Evolutionary conservation across 1,140 invertebrate genomes (phyloP).

Genomic region (Drosophila equinoxialis): DNA sequence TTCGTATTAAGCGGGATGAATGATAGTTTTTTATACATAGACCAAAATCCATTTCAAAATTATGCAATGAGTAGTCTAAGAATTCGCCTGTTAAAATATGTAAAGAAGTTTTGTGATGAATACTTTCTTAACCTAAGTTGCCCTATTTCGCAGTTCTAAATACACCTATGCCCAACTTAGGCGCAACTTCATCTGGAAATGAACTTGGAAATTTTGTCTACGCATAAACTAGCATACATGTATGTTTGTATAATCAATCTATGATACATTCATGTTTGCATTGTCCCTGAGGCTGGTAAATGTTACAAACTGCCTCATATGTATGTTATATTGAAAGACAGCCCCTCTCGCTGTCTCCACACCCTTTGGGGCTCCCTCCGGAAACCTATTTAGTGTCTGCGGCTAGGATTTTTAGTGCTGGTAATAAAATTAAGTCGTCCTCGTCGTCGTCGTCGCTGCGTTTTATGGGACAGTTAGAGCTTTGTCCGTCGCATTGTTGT

Average conservation of each 20-base stretch:
- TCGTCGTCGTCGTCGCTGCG: constrained; percentile 71
- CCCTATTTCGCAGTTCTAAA: no score
- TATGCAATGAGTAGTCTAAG: no score
- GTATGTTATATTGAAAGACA: constrained; percentile 30
- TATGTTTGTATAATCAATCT: not conserved
- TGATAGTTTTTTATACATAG: no score
- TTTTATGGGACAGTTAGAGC: constrained; percentile 52
- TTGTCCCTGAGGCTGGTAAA: constrained; percentile 16
- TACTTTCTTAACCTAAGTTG: no score
- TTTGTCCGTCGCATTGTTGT: constrained; percentile 27
- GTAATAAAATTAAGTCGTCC: constrained; percentile 77
- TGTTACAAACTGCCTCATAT: constrained; percentile 24
- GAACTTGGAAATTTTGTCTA: not conserved
- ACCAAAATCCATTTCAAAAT: no score
- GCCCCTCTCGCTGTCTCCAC: constrained; percentile 27
- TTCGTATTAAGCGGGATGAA: no score
- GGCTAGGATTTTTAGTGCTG: constrained; percentile 79
- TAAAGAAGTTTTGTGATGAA: no score
- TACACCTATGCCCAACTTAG: no score
- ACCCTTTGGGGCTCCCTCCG: not conserved
- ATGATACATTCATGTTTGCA: constrained; percentile 11
- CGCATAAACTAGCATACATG: not conserved
- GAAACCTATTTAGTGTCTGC: constrained; percentile 55
- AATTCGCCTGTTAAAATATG: no score
- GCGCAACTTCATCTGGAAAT: no score